A percentile compares a stretch with the other conserved stretches of the same genome.
Conservation (phyloP, 1,140 invertebrate species). For the Drosophila suzukii region DNA sequence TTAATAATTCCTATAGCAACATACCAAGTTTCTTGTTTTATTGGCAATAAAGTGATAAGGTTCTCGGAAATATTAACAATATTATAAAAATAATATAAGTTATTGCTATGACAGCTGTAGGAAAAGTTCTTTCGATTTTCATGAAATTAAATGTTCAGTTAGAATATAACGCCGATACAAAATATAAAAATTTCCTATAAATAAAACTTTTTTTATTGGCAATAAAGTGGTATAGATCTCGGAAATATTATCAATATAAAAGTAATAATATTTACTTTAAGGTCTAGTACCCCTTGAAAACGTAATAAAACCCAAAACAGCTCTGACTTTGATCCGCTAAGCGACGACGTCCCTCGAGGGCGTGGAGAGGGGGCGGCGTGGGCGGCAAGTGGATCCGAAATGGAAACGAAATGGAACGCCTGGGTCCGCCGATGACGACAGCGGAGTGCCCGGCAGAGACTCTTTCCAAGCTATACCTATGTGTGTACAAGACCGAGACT, state of each 20-base stretch:
- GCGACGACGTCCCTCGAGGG: conserved; percentile 9
- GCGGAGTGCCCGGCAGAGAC: conserved; percentile 13
- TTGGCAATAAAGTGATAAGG: not conserved
- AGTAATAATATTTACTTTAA: not conserved
- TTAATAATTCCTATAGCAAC: no score
- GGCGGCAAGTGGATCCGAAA: conserved; percentile 62
- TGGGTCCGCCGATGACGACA: conserved; percentile 42
- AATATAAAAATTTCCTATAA: not conserved
- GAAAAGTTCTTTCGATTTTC: no score
- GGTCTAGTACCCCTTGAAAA: not conserved
- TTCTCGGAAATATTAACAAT: not conserved
- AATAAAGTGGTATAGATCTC: not conserved
- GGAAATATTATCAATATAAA: not conserved
- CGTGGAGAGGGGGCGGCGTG: conserved; percentile 17
- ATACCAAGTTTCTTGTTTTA: not conserved
- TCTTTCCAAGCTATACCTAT: not conserved
- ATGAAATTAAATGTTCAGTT: no score
- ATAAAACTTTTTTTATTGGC: no score
- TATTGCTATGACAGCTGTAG: not conserved
- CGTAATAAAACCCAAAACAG: conserved; percentile 17
- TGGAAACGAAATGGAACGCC: conserved; percentile 66
- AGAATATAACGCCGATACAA: no score
- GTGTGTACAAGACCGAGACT: conserved; percentile 46
- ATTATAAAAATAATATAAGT: not conserved
- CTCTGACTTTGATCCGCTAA: conserved; percentile 57